Conservation (phyloP, 2,797 vertebrate genomes). For the Zalophus californianus region DNA sequence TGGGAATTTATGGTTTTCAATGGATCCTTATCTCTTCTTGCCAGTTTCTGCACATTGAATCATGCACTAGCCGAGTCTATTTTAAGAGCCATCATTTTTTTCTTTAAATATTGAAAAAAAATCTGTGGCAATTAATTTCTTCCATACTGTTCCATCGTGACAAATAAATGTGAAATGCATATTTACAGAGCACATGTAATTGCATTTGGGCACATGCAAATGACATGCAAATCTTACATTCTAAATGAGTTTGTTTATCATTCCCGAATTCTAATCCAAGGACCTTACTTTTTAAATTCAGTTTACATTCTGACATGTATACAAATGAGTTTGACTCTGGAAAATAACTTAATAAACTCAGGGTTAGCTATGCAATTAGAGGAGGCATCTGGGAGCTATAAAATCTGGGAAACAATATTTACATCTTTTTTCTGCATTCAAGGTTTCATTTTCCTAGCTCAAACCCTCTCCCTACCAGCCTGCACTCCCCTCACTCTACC, state of each 20-base stretch:
- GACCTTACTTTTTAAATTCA: conserved; percentile 86
- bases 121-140: conserved; percentile 85
- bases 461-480: conserved; percentile 13
- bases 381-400: conserved; percentile 88
- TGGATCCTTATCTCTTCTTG: conserved; percentile 85
- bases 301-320: conserved; percentile 89
- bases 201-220: conserved; percentile 89
- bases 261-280: conserved; percentile 88
- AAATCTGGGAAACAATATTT: conserved; percentile 88
- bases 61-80: conserved; percentile 82
- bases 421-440: conserved; percentile 85
- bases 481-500: neutral
- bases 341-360: conserved; percentile 91
- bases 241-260: conserved; percentile 90
- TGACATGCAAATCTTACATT: conserved; percentile 89
- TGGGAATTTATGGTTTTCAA: conserved; percentile 85
- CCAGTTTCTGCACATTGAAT: conserved; percentile 86
- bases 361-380: conserved; percentile 89
- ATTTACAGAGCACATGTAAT: conserved; percentile 87
- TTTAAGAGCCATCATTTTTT: conserved; percentile 83
- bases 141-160: conserved; percentile 82
- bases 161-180: conserved; percentile 84
- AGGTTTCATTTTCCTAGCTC: conserved; percentile 78
- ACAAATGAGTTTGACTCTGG: conserved; percentile 90
- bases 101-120: conserved; percentile 78